These are phyloP conservation scores for Rhincodon typus DNA, from an alignment of 2,797 vertebrate species.

Conservation along the genomic window DNA sequence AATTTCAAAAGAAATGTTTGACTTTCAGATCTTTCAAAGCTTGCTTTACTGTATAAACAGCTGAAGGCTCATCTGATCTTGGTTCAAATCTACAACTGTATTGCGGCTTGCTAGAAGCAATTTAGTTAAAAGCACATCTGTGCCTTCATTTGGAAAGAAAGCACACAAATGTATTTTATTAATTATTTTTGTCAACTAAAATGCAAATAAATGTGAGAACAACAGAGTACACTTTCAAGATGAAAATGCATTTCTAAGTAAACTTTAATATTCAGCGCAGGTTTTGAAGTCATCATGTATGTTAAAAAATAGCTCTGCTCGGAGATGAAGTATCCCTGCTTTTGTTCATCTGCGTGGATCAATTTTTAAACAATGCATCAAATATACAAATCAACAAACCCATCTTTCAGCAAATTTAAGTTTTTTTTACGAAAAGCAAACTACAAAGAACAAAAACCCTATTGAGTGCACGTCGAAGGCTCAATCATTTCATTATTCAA, in stretches of 20 bases:
- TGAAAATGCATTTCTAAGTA: slow-evolving; percentile 22
- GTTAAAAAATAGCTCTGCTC: neutral
- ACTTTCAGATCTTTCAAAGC: neutral
- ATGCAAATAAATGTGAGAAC: slow-evolving; percentile 20
- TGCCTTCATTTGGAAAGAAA: neutral
- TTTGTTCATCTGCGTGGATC: neutral
- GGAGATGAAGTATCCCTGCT: neutral
- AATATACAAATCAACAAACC: neutral
- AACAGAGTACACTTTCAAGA: slow-evolving; percentile 21
- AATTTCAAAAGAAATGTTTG: neutral
- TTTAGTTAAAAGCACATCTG: slow-evolving; percentile 12
- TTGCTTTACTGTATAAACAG: neutral
- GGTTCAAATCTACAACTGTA: neutral
- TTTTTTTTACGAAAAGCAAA: neutral
- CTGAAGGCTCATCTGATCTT: neutral
- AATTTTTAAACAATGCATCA: slow-evolving; percentile 5
- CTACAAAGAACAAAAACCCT: neutral
- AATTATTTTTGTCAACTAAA: slow-evolving; percentile 15
- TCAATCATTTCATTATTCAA: neutral
- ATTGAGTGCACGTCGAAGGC: neutral
- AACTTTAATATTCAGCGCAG: slow-evolving; percentile 6
- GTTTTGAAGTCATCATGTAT: slow-evolving; percentile 15
- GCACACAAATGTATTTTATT: neutral
- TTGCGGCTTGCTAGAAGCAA: neutral
- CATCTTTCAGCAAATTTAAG: neutral